Conservation (phyloP, 2,797 vertebrate species). For the Prunella strophiata region DNA sequence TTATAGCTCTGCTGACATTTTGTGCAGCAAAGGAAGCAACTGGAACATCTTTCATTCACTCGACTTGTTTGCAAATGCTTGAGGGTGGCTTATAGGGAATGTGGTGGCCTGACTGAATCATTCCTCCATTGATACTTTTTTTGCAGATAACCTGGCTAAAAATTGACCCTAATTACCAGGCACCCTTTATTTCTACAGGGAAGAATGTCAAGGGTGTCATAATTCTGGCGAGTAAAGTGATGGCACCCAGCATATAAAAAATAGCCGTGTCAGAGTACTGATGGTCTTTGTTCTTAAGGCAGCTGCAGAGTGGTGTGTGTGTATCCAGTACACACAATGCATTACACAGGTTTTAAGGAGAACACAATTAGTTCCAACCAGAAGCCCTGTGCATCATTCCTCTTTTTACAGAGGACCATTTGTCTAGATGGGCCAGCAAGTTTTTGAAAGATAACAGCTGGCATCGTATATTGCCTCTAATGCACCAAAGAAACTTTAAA, state of each 20-base stretch:
- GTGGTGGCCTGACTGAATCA: slow-evolving; percentile 1
- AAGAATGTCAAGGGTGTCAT: background rate
- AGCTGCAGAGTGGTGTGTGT: background rate
- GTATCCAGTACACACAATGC: background rate
- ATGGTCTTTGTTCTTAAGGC: background rate
- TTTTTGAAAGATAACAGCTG: slow-evolving; percentile 37
- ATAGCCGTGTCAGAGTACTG: background rate
- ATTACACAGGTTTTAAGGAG: background rate
- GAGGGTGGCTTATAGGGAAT: background rate
- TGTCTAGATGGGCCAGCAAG: slow-evolving; percentile 8
- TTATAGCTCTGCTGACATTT: slow-evolving; percentile 28
- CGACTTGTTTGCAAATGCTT: slow-evolving; percentile 42
- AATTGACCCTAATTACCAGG: slow-evolving; percentile 7
- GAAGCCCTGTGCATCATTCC: background rate
- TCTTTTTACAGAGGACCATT: background rate
- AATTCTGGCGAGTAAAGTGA: background rate
- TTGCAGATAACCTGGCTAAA: slow-evolving; percentile 50
- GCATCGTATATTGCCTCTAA: background rate
- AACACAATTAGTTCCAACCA: background rate
- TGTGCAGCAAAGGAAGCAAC: background rate
- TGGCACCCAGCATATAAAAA: background rate
- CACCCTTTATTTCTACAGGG: slow-evolving; percentile 42
- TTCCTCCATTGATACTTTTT: slow-evolving; percentile 40
- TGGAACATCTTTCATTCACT: background rate
- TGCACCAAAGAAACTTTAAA: slow-evolving; percentile 28